Base-by-base conservation (phyloP, 1,140 invertebrate species). In the Calliopsis andreniformis region DNA sequence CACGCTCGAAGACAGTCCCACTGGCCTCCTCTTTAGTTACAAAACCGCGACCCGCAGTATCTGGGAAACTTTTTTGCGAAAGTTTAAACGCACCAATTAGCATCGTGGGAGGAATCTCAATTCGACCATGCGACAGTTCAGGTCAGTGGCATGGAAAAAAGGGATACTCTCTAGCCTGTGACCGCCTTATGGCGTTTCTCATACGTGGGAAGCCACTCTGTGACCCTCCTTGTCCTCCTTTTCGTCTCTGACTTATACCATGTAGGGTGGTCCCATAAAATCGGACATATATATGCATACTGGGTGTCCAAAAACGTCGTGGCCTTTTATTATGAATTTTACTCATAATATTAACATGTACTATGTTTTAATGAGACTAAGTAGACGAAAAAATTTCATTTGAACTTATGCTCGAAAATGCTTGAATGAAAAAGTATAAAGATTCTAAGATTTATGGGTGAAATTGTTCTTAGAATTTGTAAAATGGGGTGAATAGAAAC, bases 91-190 rank as follows among this genome's bases (percentile, higher is more conserved):
- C 56, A 20, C 42, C 39, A 39, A 25, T 53, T 39, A 67, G 3
- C 42, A 67, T 67, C 71, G 71, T 75, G 71, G 63, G 71, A 75
- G 71, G 63, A 67, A 75, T 75, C 35, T 75, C 47, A 75, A 67
- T 67, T 73, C 25, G 20, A 16, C 32, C 16, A 3, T 12, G 20
- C n/a, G 71, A 56, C 71, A 73, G 53, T 73, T 59, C 51, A 51
- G 43, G 42, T 39, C 76, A 56, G 20, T 39, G 76, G 42, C 51
- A 23, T 30, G 53, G 28, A 63, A 77, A 77, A 39, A 62, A 35
- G 20, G 20, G 12, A n/a, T 32, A 35, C 42, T 43, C 20, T 28
- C 43, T 8, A 35, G 4, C n/a, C 45, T 35, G n/a, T 10, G 68
- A 43, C 14, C 51, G 35, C 76, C 76, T 78, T 78, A 78, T 78